Base-by-base conservation (phyloP, 1,140 invertebrate species). In the Microplitis mediator region DNA sequence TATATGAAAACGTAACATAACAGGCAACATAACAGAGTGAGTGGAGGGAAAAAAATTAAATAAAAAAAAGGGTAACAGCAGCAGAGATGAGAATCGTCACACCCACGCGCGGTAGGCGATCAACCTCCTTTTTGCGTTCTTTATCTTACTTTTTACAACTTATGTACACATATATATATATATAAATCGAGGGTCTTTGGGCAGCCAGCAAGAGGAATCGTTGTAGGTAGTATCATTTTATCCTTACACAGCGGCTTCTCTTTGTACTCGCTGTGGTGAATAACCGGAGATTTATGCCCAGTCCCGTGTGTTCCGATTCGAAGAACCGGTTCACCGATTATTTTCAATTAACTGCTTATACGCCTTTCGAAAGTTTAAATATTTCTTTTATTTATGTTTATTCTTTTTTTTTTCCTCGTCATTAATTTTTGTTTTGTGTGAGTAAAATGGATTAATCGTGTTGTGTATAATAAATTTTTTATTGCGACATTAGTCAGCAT, bases 301-400 rank as follows among this genome's bases (percentile, higher is more conserved):
- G 60, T 62, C 32, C 11, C 54, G 5, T 23, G 32, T 71, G 51
- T 70, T 62, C 61, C 60, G 69, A 71, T 71, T 71, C 69, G 60
- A 52, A 63, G 61, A 71, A 71, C 69, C 69, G 69, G 69, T 71
- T 71, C 58, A 62, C 14, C 69, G 69, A 71, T 71, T 71, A 71
- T 71, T 71, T 71, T 71, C 69, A 71, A 71, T 71, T 71, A 71
- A 52, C 45, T 62, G 69, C 23, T 54, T 71, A 71, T 71, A 71
- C 34, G 69, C 61, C 61, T 71, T 71, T 71, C 36, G 69, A 63
- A 71, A 63, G 9, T 45, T 35, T 35, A 11, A 71, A 63, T 45
- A 52, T 63, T 71, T 50, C 14, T 39, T 13, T 67, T 67, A 39
- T 36, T 34, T n/a, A 35, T 64, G 3, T 64, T 64, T 50, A 23